phyloP scores from a whole-genome alignment of 2,797 vertebrate species.

The Rhinophrynus dorsalis region DNA sequence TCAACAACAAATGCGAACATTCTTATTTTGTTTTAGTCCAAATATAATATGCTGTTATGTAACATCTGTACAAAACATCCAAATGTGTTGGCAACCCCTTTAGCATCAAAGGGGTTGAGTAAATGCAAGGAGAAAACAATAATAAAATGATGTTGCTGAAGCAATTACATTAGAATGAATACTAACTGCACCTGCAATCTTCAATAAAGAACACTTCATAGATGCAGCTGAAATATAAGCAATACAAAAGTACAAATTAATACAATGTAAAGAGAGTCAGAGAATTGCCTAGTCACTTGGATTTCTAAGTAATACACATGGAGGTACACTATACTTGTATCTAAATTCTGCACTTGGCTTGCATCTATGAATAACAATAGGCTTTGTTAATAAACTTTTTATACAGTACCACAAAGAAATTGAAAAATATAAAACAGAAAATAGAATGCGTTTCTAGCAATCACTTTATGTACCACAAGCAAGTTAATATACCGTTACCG shows the following conservation, averaged over 20 bases:
- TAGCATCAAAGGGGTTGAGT: too few relatives aligned
- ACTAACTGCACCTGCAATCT: background rate
- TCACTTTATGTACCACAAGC: constrained; percentile 26
- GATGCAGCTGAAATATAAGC: background rate
- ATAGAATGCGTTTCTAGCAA: constrained; percentile 23
- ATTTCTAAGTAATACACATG: background rate
- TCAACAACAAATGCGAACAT: too few relatives aligned
- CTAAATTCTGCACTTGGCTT: constrained; percentile 31
- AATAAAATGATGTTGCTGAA: too few relatives aligned
- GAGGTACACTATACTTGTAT: constrained; percentile 7
- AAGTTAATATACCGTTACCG: constrained; percentile 19
- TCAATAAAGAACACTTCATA: background rate
- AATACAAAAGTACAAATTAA: constrained; percentile 12
- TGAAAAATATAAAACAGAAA: constrained; percentile 16
- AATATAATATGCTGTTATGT: too few relatives aligned
- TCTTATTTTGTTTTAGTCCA: too few relatives aligned
- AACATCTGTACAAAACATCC: too few relatives aligned
- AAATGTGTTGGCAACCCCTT: too few relatives aligned
- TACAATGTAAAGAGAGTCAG: background rate
- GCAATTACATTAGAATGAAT: background rate
- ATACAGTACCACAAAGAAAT: constrained; percentile 26
- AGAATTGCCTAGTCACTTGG: background rate
- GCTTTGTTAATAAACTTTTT: constrained; percentile 35
- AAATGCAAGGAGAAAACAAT: too few relatives aligned
- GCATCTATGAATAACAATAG: constrained; percentile 37